phyloP scores from a whole-genome alignment of 1,140 invertebrate species.

The Drosophila azteca region DNA sequence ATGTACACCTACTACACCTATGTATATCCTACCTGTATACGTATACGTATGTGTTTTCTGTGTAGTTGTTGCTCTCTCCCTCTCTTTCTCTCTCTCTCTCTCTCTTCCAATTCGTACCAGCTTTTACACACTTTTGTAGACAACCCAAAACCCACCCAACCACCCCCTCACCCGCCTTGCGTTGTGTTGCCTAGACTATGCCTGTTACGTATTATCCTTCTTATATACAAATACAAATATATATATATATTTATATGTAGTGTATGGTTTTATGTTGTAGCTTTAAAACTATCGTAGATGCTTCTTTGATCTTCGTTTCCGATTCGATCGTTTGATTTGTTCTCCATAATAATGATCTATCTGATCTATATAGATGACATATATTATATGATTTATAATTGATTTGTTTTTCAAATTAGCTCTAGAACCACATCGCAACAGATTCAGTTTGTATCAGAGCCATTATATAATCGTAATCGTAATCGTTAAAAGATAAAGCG shows the following conservation, averaged over 20 bases:
- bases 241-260: too few relatives aligned
- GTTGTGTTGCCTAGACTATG: slow-evolving; percentile 33
- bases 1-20: neutral
- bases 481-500: too few relatives aligned
- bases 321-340: slow-evolving; percentile 46
- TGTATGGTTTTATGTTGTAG: slow-evolving; percentile 25
- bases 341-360: slow-evolving; percentile 7
- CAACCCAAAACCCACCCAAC: too few relatives aligned
- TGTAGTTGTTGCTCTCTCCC: slow-evolving; percentile 22
- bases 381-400: slow-evolving; percentile 46
- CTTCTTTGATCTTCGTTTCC: slow-evolving; percentile 53
- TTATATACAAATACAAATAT: slow-evolving; percentile 18
- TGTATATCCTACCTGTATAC: slow-evolving; percentile 20
- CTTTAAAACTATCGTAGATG: slow-evolving; percentile 22
- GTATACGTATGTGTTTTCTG: slow-evolving; percentile 28
- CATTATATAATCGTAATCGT: too few relatives aligned
- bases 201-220: slow-evolving; percentile 28
- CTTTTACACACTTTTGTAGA: neutral
- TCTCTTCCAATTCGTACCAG: neutral
- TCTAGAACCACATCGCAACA: slow-evolving; percentile 49
- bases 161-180: neutral
- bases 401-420: slow-evolving; percentile 54
- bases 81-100: slow-evolving; percentile 3
- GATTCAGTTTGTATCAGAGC: slow-evolving; percentile 59
- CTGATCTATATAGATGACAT: slow-evolving; percentile 16